phyloP scores from a whole-genome alignment of 1,140 invertebrate species.

The Drosophila serrata region DNA sequence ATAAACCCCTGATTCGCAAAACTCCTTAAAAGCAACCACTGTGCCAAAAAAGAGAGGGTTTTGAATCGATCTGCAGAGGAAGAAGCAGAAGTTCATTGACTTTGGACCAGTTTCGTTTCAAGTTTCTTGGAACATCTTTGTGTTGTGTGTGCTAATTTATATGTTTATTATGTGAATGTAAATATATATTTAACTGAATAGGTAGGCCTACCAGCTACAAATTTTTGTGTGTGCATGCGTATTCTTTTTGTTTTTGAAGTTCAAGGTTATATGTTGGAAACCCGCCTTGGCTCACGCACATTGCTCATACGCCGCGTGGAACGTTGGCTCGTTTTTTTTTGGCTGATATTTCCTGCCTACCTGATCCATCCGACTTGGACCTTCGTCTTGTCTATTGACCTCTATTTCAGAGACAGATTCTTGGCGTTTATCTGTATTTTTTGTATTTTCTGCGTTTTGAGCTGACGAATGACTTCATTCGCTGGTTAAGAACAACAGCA shows the following conservation, averaged over 20 bases:
- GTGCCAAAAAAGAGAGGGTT: constrained; percentile 16
- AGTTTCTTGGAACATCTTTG: constrained; percentile 50
- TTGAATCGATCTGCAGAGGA: constrained; percentile 25
- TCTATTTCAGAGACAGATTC: constrained; percentile 56
- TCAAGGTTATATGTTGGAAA: constrained; percentile 69
- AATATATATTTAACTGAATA: constrained; percentile 51
- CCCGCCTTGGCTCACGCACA: constrained; percentile 45
- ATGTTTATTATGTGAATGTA: constrained; percentile 46
- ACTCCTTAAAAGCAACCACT: constrained; percentile 27
- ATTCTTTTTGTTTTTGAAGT: constrained; percentile 78
- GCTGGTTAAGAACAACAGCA: not conserved
- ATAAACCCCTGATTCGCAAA: not conserved
- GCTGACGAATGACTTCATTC: constrained; percentile 55
- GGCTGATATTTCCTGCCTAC: constrained; percentile 59
- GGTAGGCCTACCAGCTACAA: constrained; percentile 61
- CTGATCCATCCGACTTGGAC: constrained; percentile 39
- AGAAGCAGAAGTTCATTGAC: constrained; percentile 72
- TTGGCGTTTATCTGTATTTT: constrained; percentile 10
- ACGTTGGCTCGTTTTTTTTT: constrained; percentile 22
- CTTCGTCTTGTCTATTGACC: constrained; percentile 79
- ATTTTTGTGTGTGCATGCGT: constrained; percentile 16
- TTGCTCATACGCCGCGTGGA: constrained; percentile 67
- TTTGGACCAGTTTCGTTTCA: constrained; percentile 56
- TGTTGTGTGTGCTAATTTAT: constrained; percentile 50
- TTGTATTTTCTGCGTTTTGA: constrained; percentile 17